Conservation (phyloP, 2,113 vertebrate species). For the Piaya cayana region DNA sequence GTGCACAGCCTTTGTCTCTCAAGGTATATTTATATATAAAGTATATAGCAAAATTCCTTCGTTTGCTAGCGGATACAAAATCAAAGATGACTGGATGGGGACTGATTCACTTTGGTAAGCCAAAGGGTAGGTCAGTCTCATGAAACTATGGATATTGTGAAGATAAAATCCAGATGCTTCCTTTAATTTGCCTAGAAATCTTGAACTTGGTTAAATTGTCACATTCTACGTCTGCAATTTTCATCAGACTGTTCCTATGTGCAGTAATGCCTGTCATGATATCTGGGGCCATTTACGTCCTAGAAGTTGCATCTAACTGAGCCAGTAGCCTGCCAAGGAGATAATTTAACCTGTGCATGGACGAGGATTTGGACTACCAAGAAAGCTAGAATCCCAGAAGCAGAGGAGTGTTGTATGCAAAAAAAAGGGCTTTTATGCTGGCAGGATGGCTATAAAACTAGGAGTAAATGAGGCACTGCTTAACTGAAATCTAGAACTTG, state of each 20-base stretch:
- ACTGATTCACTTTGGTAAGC: not conserved
- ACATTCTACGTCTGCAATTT: not conserved
- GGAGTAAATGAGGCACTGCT: not conserved
- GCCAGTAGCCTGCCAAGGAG: not conserved
- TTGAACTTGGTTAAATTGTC: not conserved
- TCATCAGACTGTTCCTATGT: not conserved
- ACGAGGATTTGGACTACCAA: not conserved
- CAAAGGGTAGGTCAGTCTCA: not conserved
- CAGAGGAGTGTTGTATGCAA: not conserved
- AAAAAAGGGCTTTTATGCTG: not conserved
- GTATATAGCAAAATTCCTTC: not conserved
- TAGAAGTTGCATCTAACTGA: accelerated
- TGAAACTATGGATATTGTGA: not conserved
- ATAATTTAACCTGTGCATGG: not conserved
- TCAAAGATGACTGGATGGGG: not conserved
- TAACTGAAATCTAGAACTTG: not conserved
- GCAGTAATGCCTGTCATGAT: not conserved
- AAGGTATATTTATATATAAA: not conserved
- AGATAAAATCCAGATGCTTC: not conserved
- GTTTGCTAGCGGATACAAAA: not conserved
- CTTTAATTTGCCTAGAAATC: not conserved
- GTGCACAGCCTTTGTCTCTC: not conserved
- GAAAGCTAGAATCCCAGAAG: not conserved
- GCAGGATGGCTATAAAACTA: not conserved
- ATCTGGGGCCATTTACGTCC: not conserved